Evolutionary conservation across 2,888 invertebrate species (phyloP).

Genomic region (Drosophila dives): DNA sequence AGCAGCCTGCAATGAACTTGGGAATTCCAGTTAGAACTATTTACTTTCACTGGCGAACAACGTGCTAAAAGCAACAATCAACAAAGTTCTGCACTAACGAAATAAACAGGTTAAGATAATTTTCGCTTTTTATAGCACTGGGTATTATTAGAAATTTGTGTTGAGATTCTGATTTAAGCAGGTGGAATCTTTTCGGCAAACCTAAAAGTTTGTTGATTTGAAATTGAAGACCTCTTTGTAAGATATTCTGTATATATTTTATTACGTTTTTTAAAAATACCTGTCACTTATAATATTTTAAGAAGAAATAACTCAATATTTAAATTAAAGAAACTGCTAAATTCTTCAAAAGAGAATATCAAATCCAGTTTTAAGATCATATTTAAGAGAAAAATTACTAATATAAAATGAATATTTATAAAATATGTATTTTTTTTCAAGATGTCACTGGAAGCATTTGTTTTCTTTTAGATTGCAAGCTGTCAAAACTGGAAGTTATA

Average conservation of each 20-base stretch:
- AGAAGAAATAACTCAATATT: not conserved
- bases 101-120: not conserved
- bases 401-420: not conserved
- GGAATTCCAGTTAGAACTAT: not conserved
- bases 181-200: not conserved
- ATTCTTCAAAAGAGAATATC: too few species aligned
- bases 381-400: not conserved
- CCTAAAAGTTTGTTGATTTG: not conserved
- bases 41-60: slow-evolving; percentile 1
- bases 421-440: not conserved
- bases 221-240: not conserved
- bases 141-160: not conserved
- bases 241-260: not conserved
- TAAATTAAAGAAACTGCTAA: not conserved
- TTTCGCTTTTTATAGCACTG: not conserved
- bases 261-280: too few species aligned
- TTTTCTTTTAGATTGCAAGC: not conserved
- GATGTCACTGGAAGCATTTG: not conserved
- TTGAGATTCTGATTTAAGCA: not conserved
- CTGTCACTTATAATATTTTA: not conserved
- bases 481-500: not conserved
- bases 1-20: not conserved
- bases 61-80: slow-evolving; percentile 2
- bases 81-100: not conserved
- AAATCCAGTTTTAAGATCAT: not conserved